A percentile compares a stretch with the other conserved stretches of the same genome.
phyloP scores from a whole-genome alignment of 2,888 invertebrate genomes.

The Polylopha cassiicola region DNA sequence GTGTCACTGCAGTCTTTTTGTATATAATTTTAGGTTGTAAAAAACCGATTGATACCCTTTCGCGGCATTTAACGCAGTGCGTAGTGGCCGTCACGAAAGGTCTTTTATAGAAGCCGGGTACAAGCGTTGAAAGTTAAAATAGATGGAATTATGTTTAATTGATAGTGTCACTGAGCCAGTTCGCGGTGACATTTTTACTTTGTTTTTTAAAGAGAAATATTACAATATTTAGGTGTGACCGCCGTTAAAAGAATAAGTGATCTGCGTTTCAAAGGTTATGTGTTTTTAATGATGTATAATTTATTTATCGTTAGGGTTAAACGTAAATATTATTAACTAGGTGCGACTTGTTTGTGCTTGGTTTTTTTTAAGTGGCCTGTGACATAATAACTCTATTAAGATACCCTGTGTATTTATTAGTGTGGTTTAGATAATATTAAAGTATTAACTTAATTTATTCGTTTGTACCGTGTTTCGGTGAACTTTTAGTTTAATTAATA shows the following conservation, averaged over 20 bases:
- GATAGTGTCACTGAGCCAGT: conserved; percentile 1
- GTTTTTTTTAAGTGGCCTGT: background rate
- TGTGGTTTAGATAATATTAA: too few relatives aligned
- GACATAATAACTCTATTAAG: conserved; percentile 13
- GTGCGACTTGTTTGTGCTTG: background rate
- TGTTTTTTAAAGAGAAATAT: background rate
- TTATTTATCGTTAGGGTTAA: conserved; percentile 8
- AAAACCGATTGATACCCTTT: conserved; percentile 10
- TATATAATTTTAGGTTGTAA: conserved; percentile 6
- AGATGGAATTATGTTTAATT: conserved; percentile 6
- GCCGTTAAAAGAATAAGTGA: too few relatives aligned
- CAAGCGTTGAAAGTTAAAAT: conserved; percentile 17
- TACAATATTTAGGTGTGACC: conserved; percentile 1
- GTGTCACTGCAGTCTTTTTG: conserved; percentile 13
- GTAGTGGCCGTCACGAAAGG: conserved; percentile 3
- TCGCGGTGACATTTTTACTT: conserved; percentile 12
- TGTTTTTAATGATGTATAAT: conserved; percentile 15
- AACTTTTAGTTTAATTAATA: too few relatives aligned
- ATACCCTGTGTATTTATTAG: conserved; percentile 9
- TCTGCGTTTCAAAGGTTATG: conserved; percentile 21
- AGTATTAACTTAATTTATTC: too few relatives aligned
- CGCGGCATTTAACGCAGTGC: conserved; percentile 8
- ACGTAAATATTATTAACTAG: conserved; percentile 5
- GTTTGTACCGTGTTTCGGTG: too few relatives aligned
- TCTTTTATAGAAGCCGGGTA: conserved; percentile 2